Conservation (phyloP, 2,797 vertebrate species). For the Passerculus sandwichensis region DNA sequence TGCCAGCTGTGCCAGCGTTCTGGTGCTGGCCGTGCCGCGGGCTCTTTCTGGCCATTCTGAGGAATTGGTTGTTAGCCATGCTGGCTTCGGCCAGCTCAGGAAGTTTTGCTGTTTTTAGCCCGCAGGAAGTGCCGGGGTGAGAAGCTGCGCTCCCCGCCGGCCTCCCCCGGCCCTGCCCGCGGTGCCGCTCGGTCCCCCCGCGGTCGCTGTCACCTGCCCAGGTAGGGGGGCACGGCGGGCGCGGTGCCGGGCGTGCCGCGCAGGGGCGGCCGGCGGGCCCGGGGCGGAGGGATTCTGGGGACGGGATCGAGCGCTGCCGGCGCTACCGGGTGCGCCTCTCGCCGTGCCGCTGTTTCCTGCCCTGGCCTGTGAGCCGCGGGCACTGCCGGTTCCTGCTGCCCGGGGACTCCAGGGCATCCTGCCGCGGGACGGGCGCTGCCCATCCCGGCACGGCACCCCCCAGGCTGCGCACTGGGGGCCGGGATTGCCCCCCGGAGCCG, state of each 20-base stretch:
- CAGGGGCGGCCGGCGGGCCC: background rate
- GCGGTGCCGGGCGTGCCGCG: accelerated
- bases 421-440: background rate
- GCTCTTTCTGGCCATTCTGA: accelerated
- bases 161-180: background rate
- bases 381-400: background rate
- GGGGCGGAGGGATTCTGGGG: background rate
- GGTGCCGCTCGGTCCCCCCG: background rate
- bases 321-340: background rate
- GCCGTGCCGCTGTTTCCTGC: background rate
- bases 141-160: background rate
- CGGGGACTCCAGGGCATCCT: too few relatives aligned
- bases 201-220: background rate
- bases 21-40: background rate
- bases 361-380: background rate
- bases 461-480: background rate
- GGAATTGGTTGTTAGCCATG: background rate
- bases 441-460: too few relatives aligned
- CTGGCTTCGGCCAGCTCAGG: background rate
- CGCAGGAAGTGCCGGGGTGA: conserved; percentile 11
- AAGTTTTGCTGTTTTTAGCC: background rate
- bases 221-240: background rate
- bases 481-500: background rate
- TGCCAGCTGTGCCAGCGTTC: background rate
- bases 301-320: background rate